Conservation (phyloP, 2,113 vertebrate species). For the Struthidea cinerea region DNA sequence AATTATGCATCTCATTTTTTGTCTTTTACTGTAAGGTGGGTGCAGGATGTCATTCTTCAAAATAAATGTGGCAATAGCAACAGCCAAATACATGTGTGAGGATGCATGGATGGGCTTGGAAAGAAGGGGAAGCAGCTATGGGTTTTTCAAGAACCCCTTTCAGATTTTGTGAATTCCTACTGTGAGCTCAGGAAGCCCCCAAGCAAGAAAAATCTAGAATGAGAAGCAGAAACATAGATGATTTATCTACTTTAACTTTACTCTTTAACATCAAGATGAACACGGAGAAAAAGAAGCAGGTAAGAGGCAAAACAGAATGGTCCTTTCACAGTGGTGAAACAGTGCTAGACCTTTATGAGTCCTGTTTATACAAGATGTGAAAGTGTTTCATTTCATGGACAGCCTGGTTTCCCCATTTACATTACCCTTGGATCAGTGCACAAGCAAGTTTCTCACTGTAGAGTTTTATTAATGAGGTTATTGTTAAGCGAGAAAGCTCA, state of each 20-base stretch:
- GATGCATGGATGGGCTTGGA: not conserved
- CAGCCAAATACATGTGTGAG: not conserved
- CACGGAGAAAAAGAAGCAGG: not conserved
- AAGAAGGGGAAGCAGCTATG: not conserved
- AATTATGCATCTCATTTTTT: not conserved
- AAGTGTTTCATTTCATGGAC: not conserved
- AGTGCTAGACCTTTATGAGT: not conserved
- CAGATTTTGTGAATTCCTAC: not conserved
- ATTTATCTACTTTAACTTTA: not conserved
- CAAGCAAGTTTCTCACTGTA: slow-evolving; percentile 32
- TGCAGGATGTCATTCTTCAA: not conserved
- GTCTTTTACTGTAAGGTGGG: not conserved
- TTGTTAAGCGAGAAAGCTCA: slow-evolving; percentile 43
- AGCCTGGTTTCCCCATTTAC: slow-evolving; percentile 1
- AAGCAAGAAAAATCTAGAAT: not conserved
- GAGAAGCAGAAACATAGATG: not conserved
- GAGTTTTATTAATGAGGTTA: slow-evolving; percentile 61
- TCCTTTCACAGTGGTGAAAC: not conserved
- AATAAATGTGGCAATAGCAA: not conserved
- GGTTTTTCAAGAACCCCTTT: not conserved
- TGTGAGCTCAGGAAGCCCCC: not conserved
- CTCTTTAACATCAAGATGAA: not conserved
- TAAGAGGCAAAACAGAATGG: not conserved
- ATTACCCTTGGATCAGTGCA: slow-evolving; percentile 36
- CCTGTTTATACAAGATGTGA: not conserved